Evolutionary conservation across 92 coral and sea anemone species (phyloP).

Genomic region (Paramuricea clavata): DNA sequence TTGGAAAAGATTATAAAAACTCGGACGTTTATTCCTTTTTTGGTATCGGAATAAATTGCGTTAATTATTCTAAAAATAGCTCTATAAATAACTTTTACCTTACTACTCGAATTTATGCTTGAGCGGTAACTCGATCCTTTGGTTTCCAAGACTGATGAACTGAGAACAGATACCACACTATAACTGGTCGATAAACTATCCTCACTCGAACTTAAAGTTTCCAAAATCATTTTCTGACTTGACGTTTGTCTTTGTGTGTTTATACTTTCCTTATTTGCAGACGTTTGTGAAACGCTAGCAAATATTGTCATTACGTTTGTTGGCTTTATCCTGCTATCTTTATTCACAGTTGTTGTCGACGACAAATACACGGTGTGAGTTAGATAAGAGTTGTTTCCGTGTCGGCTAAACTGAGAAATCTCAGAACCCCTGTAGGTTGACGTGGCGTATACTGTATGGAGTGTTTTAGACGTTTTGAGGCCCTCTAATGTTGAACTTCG

Average conservation of each 20-base stretch:
- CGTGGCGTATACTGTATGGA: neutral
- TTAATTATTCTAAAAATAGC: constrained; percentile 2
- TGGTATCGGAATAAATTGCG: neutral
- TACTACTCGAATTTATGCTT: neutral
- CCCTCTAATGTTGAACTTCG: neutral
- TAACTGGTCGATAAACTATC: neutral
- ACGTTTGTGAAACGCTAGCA: neutral
- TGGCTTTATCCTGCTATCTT: neutral
- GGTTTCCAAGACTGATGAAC: neutral
- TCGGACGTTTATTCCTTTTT: neutral
- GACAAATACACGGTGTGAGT: neutral
- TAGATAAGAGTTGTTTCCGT: constrained; percentile 14
- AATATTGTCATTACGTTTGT: neutral
- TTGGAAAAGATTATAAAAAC: neutral
- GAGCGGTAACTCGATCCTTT: neutral
- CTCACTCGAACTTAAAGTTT: neutral
- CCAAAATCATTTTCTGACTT: neutral
- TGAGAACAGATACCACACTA: neutral
- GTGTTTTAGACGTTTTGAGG: neutral
- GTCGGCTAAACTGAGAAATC: neutral
- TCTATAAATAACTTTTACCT: neutral
- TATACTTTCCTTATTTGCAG: neutral
- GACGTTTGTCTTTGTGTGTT: neutral
- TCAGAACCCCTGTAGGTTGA: neutral
- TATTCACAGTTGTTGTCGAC: neutral